phyloP scores from a whole-genome alignment of 2,888 invertebrate genomes.

The Eulithis testata region DNA sequence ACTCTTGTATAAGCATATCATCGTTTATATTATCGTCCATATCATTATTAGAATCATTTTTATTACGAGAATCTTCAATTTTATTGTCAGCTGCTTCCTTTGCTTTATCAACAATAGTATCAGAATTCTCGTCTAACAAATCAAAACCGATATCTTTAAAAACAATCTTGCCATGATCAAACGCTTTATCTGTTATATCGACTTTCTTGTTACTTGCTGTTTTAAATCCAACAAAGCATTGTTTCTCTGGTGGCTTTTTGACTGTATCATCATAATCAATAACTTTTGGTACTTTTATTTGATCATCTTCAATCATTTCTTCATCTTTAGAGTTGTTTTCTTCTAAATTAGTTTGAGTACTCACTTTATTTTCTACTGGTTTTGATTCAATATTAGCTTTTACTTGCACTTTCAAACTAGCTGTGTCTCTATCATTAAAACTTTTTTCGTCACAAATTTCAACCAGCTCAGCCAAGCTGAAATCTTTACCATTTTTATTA shows the following conservation, averaged over 20 bases:
- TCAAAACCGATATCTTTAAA: slow-evolving; percentile 49
- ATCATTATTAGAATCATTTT: slow-evolving; percentile 9
- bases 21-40: slow-evolving; percentile 26
- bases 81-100: background rate
- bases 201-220: slow-evolving; percentile 63
- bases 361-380: background rate
- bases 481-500: slow-evolving; percentile 38
- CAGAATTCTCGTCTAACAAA: background rate
- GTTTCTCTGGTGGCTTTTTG: slow-evolving; percentile 21
- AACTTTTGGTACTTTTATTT: slow-evolving; percentile 4
- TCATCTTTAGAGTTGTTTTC: background rate
- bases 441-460: slow-evolving; percentile 46
- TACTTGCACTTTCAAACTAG: slow-evolving; percentile 9
- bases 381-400: slow-evolving; percentile 4
- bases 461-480: slow-evolving; percentile 56
- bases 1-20: slow-evolving; percentile 52
- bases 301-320: slow-evolving; percentile 1
- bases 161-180: slow-evolving; percentile 48
- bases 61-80: slow-evolving; percentile 28
- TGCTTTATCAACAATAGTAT: background rate
- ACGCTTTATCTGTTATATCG: slow-evolving; percentile 52
- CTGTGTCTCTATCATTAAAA: slow-evolving; percentile 2
- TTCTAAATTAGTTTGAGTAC: slow-evolving; percentile 5
- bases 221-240: slow-evolving; percentile 55
- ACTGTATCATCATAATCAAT: background rate